Percentiles rank a stretch among this genome's conserved stretches.
Evolutionary conservation across 2,113 vertebrate species (phyloP).

Genomic region (Anolis carolinensis): DNA sequence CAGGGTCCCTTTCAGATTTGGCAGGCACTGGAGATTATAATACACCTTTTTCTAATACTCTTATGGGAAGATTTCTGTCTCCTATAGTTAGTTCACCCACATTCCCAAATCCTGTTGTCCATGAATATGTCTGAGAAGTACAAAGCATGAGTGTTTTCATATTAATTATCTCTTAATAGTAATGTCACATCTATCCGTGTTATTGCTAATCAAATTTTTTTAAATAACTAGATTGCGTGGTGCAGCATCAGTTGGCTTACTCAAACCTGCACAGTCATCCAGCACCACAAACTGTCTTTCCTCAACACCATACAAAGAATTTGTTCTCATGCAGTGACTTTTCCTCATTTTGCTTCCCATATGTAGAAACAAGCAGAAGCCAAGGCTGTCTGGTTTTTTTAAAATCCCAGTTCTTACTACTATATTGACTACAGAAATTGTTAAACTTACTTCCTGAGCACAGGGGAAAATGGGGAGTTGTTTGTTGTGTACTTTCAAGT

Average conservation of each 20-base stretch:
- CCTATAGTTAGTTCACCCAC: too few relatives aligned
- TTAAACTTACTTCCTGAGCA: conserved; percentile 32
- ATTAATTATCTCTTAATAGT: neutral
- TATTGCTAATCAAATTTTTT: too few relatives aligned
- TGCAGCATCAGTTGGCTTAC: neutral
- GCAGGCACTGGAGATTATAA: too few relatives aligned
- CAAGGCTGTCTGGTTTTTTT: rapidly evolving
- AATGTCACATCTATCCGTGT: neutral
- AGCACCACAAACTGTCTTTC: neutral
- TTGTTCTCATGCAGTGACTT: neutral
- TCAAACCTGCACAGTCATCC: neutral
- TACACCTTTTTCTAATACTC: neutral
- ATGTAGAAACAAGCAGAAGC: neutral
- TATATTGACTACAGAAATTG: neutral
- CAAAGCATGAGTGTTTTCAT: neutral
- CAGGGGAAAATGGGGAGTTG: neutral
- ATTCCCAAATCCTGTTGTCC: neutral
- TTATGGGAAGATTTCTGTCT: neutral
- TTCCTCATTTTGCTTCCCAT: neutral
- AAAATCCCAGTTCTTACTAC: neutral
- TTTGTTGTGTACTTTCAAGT: too few relatives aligned
- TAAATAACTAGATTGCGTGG: too few relatives aligned
- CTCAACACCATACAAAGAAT: neutral
- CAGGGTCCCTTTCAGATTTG: too few relatives aligned
- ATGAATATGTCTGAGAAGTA: neutral